Conservation (phyloP, 2,113 vertebrate genomes). For the Myanophis thanlyinensis region DNA sequence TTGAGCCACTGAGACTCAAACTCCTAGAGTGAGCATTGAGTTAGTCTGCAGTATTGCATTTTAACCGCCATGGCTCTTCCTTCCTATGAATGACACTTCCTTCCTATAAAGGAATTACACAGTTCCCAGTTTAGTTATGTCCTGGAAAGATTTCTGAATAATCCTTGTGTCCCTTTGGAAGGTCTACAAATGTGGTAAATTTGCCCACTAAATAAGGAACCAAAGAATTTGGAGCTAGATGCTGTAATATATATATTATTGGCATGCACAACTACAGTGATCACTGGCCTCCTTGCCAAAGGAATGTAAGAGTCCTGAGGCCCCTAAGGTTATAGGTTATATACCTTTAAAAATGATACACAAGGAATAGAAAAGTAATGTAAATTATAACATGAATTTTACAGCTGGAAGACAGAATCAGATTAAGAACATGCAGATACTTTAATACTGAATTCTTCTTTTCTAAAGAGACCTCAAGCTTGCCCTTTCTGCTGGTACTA, state of each 20-base stretch:
- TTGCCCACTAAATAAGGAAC: neutral
- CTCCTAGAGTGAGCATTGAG: too few relatives aligned
- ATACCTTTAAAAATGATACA: neutral
- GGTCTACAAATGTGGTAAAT: neutral
- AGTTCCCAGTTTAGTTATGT: slow-evolving; percentile 13
- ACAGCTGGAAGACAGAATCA: neutral
- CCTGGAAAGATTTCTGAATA: slow-evolving; percentile 6
- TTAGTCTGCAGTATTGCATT: too few relatives aligned
- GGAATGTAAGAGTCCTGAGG: neutral
- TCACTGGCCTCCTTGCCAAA: neutral
- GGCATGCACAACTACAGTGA: neutral
- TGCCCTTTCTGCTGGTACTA: neutral
- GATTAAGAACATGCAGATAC: neutral
- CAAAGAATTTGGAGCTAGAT: neutral
- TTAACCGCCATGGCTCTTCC: too few relatives aligned
- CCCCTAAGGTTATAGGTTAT: neutral
- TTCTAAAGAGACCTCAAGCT: neutral
- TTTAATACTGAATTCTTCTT: neutral
- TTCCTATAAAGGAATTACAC: slow-evolving; percentile 1
- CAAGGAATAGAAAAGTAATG: neutral
- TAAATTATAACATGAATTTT: neutral
- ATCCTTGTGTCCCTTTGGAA: neutral
- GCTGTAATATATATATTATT: neutral
- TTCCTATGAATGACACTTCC: neutral
- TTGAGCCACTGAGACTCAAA: too few relatives aligned